Conservation (phyloP, 2,888 invertebrate genomes). For the Drosophila tripunctata region DNA sequence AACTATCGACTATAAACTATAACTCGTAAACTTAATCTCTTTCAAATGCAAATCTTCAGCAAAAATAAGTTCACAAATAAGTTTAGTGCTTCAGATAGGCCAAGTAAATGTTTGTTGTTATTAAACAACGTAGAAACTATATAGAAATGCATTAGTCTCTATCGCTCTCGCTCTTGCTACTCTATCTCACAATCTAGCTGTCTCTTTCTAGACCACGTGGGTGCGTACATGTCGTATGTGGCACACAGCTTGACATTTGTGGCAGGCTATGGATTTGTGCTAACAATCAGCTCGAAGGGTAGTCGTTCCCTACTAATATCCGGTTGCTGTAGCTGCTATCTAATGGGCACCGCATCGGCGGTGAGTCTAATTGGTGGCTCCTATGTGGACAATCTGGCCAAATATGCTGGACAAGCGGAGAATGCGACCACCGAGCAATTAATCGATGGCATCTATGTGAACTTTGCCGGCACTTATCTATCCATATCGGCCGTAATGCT, state of each 20-base stretch:
- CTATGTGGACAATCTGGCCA: conserved; percentile 60
- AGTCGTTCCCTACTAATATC: conserved; percentile 76
- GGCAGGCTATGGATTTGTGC: conserved; percentile 77
- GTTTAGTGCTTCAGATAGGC: no score
- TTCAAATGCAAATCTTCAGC: no score
- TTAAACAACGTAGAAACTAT: no score
- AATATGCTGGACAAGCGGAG: conserved; percentile 40
- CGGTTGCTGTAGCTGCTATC: conserved; percentile 75
- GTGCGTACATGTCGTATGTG: conserved; percentile 80
- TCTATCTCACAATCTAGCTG: not conserved
- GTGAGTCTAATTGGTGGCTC: conserved; percentile 73
- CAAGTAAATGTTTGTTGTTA: no score
- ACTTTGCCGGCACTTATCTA: conserved; percentile 79
- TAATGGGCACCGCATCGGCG: conserved; percentile 78
- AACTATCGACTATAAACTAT: no score
- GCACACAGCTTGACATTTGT: conserved; percentile 81
- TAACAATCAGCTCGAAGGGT: conserved; percentile 73
- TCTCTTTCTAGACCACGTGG: conserved; percentile 70
- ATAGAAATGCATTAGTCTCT: no score
- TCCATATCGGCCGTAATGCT: conserved; percentile 62
- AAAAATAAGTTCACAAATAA: no score
- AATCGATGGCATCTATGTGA: conserved; percentile 75
- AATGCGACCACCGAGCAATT: conserved; percentile 50
- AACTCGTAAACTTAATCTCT: no score
- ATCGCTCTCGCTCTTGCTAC: not conserved